Base-by-base conservation (phyloP, 2,888 invertebrate genomes). In the Andrena minutula region DNA sequence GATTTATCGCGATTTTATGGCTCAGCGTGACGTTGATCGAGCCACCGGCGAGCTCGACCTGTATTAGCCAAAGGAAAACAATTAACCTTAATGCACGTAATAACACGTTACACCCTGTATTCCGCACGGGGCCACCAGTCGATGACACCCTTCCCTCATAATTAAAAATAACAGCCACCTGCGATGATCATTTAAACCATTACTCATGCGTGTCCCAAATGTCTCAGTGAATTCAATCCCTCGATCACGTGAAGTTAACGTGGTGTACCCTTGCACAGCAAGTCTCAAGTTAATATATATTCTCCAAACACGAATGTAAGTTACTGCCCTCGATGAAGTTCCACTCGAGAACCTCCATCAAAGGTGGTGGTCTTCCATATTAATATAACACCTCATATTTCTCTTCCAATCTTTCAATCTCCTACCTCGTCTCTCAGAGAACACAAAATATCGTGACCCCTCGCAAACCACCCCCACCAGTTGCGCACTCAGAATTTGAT, bases 31-130 rank as follows among this genome's bases (percentile, higher is more conserved):
- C 79, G 78, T 73, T 87, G 86, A 90, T 91, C 88, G 88, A 88
- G 88, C 83, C 81, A 58, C 80, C 79, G 79, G 74, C 80, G 84
- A 85, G 88, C 83, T 82, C 85, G 83, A 73, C 70, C 30, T 65
- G 86, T 79, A 84, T 86, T 88, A 83, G 84, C 69, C 76, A 56
- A 83, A 66, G 84, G 86, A 90, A 90, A 92, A 93, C 92, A 93
- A 93, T 92, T 92, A 92, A 90, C 90, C 86, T 88, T 92, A 92
- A 91, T 92, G 90, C 88, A 90, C 86, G 90, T 90, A 89, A 91
- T 91, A 90, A 91, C 85, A 85, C 90, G 90, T 92, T 90, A 90
- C 92, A 92, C 86, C 84, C 78, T 35, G 65, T 58, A 20, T 58
- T 8, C 28, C 20, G 32, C 32, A 26, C 12, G 47, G 30, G 32